Evolutionary conservation across 2,888 invertebrate species (phyloP).

Genomic region (Lathronympha strigana): DNA sequence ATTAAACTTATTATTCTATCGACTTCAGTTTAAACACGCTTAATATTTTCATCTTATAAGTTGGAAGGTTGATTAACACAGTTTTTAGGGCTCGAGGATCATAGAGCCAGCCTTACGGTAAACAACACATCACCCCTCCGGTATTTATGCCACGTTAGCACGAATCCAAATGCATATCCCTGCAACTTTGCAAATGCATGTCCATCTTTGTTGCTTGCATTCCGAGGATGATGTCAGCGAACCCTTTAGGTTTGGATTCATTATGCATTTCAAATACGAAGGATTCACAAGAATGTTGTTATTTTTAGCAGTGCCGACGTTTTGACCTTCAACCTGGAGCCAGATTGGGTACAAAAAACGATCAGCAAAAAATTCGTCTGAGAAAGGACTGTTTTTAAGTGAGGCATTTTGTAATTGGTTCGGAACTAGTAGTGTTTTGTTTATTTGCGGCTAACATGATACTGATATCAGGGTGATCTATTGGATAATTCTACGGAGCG

Average conservation of each 20-base stretch:
- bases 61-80: no score
- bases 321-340: conserved; percentile 25
- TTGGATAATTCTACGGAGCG: no score
- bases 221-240: conserved; percentile 27
- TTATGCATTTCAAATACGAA: conserved; percentile 9
- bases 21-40: no score
- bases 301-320: conserved; percentile 23
- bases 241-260: conserved; percentile 15
- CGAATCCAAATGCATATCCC: conserved; percentile 12
- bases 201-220: conserved; percentile 25
- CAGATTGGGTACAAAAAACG: conserved; percentile 14
- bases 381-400: not conserved
- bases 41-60: no score
- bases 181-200: conserved; percentile 17
- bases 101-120: conserved; percentile 4
- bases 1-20: no score
- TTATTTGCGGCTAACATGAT: no score
- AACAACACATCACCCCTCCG: conserved; percentile 14
- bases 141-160: conserved; percentile 24
- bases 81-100: not conserved
- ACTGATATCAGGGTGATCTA: no score
- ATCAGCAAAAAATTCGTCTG: conserved; percentile 4
- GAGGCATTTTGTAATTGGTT: not conserved
- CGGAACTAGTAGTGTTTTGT: no score
- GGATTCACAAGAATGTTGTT: conserved; percentile 20